A percentile compares a stretch with the other conserved stretches of the same genome.
Evolutionary conservation across 2,888 invertebrate species (phyloP).

Genomic region (Apomyelois bistriatella): DNA sequence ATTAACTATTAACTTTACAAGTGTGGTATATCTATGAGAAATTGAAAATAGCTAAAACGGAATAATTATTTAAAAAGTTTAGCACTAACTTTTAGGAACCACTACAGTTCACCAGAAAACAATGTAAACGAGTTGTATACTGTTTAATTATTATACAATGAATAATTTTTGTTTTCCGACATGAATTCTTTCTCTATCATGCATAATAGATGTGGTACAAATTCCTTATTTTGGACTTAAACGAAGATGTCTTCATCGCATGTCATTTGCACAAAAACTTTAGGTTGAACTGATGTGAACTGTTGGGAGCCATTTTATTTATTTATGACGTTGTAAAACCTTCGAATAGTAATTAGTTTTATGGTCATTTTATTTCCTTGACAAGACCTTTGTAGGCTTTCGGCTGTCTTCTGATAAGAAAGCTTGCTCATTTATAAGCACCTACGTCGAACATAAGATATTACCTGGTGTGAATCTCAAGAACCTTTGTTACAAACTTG

Average conservation of each 20-base stretch:
- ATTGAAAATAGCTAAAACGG: no score
- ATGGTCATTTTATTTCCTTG: constrained; percentile 56
- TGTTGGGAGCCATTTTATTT: constrained; percentile 55
- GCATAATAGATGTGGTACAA: constrained; percentile 48
- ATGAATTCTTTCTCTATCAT: constrained; percentile 24
- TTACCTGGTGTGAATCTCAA: no score
- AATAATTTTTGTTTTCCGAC: constrained; percentile 6
- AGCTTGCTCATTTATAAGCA: not conserved
- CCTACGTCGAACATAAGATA: not conserved
- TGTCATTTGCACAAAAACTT: constrained; percentile 50
- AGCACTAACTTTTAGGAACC: no score
- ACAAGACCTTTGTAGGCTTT: constrained; percentile 40
- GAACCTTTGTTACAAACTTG: no score
- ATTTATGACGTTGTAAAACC: constrained; percentile 65
- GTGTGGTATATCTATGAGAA: no score
- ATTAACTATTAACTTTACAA: no score
- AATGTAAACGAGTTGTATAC: no score
- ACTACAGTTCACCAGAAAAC: no score
- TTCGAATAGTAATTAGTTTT: constrained; percentile 73
- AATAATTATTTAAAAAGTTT: no score
- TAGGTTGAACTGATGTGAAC: constrained; percentile 47
- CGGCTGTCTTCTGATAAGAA: constrained; percentile 15
- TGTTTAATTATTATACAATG: not conserved
- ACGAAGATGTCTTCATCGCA: constrained; percentile 56
- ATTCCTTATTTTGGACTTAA: constrained; percentile 51